Evolutionary conservation across 2,797 vertebrate genomes (phyloP).

Genomic region (Argya squamiceps): DNA sequence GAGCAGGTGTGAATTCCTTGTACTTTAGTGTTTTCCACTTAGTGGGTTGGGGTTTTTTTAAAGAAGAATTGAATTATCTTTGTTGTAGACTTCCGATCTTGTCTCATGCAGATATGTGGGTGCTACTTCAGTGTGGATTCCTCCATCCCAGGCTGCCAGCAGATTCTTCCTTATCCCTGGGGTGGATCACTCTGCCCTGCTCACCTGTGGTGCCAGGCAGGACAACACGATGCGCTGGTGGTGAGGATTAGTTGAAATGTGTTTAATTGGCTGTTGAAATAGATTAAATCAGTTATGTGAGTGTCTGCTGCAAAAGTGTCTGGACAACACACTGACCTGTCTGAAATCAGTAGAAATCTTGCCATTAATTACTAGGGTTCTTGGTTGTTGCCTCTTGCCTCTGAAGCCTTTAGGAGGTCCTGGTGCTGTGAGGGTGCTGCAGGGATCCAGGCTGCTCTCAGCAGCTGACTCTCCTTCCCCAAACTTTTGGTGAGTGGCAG

Average conservation of each 20-base stretch:
- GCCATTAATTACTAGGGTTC: background rate
- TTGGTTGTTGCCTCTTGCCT: background rate
- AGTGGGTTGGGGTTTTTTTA: accelerated
- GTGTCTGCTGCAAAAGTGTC: background rate
- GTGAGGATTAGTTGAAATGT: background rate
- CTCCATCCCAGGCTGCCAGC: background rate
- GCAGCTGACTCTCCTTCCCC: background rate
- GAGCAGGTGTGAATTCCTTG: background rate
- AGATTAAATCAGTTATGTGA: background rate
- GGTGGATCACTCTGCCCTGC: background rate
- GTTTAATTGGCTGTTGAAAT: background rate
- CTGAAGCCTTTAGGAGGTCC: background rate
- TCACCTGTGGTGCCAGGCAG: background rate
- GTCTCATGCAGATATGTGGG: background rate
- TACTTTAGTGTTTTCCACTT: background rate
- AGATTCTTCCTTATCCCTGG: background rate
- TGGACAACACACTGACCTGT: background rate
- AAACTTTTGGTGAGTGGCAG: background rate
- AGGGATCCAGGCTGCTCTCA: background rate
- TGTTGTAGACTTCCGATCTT: background rate
- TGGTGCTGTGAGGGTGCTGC: background rate
- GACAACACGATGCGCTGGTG: background rate
- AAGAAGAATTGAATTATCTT: background rate
- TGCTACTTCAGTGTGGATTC: background rate
- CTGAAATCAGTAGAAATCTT: background rate